Base-by-base conservation (phyloP, 2,113 vertebrate species). In the Caretta caretta region DNA sequence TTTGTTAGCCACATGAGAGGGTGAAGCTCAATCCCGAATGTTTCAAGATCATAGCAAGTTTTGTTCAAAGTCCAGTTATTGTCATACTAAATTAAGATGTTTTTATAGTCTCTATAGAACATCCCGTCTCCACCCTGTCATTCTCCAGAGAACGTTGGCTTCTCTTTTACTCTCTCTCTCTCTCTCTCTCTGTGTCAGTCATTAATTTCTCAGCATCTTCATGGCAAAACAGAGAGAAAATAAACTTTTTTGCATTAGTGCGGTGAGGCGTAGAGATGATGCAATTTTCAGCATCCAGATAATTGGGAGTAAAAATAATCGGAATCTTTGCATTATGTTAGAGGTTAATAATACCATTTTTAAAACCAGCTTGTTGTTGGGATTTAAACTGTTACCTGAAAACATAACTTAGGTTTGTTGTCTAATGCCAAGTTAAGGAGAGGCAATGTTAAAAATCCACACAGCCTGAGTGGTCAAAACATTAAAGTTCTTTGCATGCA, bases 361-460 rank as follows among this genome's bases (percentile, higher is more conserved):
- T 92, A 80, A 42, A 88, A 54, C 42, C 42, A 42, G 42, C 42
- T 42, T 42, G 42, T 4, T 80, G 8, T 86, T 91, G 29, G 92
- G 46, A 49, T 94, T 94, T 62, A 92, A 82, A 86, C 65, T 59
- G 22, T 78, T 92, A 76, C 42, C 35, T 76, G 42, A 83, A 82
- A 84, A 25, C 91, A 42, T 53, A 93, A 42, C 2, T 76, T 48
- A 48, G 42, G 38, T 89, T 78, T 83, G 81, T 83, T 16, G 3
- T 82, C 51, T 93, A 62, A 80, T 92, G 49, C 42, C 78, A 94
- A 83, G 25, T 81, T 91, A 65, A 93, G n/a, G 35, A 83, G 87
- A 88, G 92, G 83, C 93, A 46, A 7, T 19, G 46, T 93, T 46
- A 78, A 46, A 48, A 48, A 29, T 19, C 62, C 38, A 22, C 81